These are phyloP conservation scores for Pseudopipra pipra DNA, from an alignment of 2,113 vertebrate genomes.

Conservation along the genomic window DNA sequence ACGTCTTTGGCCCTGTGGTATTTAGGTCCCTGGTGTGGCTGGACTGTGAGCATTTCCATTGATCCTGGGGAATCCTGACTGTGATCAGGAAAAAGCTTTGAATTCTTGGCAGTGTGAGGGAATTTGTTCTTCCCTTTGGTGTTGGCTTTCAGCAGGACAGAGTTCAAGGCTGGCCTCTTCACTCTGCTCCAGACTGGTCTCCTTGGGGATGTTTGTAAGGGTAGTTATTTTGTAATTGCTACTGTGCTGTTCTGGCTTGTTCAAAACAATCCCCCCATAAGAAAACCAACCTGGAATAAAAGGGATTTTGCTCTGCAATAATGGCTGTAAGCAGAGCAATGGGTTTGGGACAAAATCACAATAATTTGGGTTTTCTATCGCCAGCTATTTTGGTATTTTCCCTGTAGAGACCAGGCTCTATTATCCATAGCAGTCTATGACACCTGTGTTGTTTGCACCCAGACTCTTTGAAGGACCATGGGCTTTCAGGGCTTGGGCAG, in stretches of 20 bases:
- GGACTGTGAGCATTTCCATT: constrained; percentile 16
- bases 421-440: not conserved
- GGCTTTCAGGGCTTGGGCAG: not conserved
- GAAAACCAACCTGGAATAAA: constrained; percentile 23
- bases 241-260: constrained; percentile 31
- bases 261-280: not conserved
- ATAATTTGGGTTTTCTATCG: constrained; percentile 36
- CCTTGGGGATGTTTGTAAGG: constrained; percentile 32
- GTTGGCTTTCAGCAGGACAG: constrained; percentile 29
- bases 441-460: not conserved
- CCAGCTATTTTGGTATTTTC: constrained; percentile 8
- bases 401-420: not conserved
- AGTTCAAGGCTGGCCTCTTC: constrained; percentile 45
- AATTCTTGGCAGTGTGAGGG: not conserved
- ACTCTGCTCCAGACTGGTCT: constrained; percentile 26
- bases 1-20: not conserved
- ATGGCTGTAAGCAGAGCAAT: constrained; percentile 4
- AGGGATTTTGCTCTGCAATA: not conserved
- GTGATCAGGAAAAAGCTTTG: constrained; percentile 59
- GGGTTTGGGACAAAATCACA: constrained; percentile 38
- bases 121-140: constrained; percentile 51
- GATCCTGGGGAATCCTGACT: constrained; percentile 54
- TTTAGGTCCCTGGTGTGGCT: not conserved
- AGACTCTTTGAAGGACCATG: not conserved
- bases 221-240: constrained; percentile 61